Conservation (phyloP, 2,888 invertebrate species). For the Rotaria macrura region DNA sequence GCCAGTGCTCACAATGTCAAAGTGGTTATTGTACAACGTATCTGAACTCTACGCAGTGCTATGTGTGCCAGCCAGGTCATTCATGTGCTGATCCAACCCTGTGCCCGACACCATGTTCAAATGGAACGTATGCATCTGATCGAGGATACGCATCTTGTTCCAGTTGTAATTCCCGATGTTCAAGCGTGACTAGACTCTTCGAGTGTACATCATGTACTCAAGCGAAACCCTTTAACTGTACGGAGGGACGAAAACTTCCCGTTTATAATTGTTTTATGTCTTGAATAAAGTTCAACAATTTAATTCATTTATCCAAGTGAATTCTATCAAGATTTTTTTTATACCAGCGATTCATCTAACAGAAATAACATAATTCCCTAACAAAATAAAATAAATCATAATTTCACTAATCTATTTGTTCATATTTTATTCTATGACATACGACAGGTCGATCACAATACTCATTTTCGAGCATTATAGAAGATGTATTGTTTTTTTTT, state of each 20-base stretch:
- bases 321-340: too few relatives aligned
- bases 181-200: background rate
- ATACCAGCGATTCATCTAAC: too few relatives aligned
- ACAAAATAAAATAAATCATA: too few relatives aligned
- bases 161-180: background rate
- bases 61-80: background rate
- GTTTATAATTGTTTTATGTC: background rate
- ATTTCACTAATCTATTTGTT: too few relatives aligned
- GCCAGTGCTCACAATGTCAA: background rate
- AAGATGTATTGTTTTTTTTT: too few relatives aligned
- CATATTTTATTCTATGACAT: too few relatives aligned
- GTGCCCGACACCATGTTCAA: background rate
- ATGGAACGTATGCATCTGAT: background rate
- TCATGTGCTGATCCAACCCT: background rate
- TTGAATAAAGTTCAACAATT: background rate
- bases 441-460: too few relatives aligned
- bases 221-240: background rate
- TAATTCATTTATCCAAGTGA: too few relatives aligned
- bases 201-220: background rate
- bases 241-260: background rate
- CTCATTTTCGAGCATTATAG: too few relatives aligned
- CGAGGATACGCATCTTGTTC: background rate
- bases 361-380: too few relatives aligned
- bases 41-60: background rate
- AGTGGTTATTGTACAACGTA: background rate